Percentiles rank a stretch among this genome's conserved stretches.
Evolutionary conservation across 1,140 invertebrate genomes (phyloP).

Genomic region (Geopemphigus sp.): DNA sequence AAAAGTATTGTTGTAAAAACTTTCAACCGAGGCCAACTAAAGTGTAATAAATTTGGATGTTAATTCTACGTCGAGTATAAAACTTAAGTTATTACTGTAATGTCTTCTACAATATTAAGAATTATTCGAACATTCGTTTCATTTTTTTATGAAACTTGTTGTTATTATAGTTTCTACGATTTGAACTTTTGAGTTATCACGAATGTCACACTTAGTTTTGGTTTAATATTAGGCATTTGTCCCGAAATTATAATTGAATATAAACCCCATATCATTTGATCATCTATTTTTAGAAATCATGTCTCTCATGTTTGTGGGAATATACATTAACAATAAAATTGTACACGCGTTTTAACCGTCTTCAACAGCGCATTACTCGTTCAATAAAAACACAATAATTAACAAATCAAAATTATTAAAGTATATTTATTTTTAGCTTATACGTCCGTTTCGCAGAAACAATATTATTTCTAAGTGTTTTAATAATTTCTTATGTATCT

Average conservation of each 20-base stretch:
- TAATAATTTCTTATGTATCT: too few species aligned
- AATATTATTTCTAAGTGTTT: too few species aligned
- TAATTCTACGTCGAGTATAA: conserved; percentile 10
- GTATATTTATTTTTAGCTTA: too few species aligned
- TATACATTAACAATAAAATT: too few species aligned
- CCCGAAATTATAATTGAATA: not conserved
- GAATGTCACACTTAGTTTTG: not conserved
- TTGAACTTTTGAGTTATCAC: not conserved
- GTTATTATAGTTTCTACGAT: conserved; percentile 14
- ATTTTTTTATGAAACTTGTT: conserved; percentile 24
- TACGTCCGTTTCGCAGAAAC: too few species aligned
- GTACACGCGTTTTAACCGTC: too few species aligned
- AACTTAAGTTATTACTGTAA: conserved; percentile 43
- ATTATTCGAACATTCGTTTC: conserved; percentile 37
- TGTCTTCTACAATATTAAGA: conserved; percentile 37
- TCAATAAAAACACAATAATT: too few species aligned
- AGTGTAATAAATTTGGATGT: conserved; percentile 37
- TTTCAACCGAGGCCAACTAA: conserved; percentile 22
- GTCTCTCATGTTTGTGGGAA: too few species aligned
- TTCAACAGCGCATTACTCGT: too few species aligned
- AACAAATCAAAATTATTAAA: too few species aligned
- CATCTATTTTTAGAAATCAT: too few species aligned
- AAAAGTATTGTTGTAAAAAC: conserved; percentile 15
- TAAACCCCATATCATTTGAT: too few species aligned
- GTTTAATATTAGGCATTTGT: not conserved